Base-by-base conservation (phyloP, 2,888 invertebrate genomes). In the Carpatolechia fugitivella region DNA sequence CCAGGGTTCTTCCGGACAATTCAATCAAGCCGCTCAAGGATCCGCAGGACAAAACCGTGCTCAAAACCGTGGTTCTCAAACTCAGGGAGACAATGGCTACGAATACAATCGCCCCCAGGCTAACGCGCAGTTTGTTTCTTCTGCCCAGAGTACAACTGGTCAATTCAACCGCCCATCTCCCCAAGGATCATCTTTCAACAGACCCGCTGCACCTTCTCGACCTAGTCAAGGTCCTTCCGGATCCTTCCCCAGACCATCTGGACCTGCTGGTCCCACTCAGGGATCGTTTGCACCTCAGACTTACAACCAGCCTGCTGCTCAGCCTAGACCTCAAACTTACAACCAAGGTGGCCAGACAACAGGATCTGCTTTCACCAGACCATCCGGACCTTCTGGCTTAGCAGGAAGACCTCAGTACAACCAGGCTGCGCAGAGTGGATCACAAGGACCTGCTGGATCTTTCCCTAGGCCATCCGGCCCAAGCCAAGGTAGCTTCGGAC, bases 21-120 rank as follows among this genome's bases (percentile, higher is more conserved):
- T 44, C 30, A 55, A 49, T 29, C 55, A 51, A 46, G 55, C 54
- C 7, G 10, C 49, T 18, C 56, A 56, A 49, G 52, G 50, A 6
- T 55, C 48, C 20, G 11, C 50, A n/a, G 54, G 57, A 41, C 55
- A 55, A 33, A 52, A 56, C 18, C n/a, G n/a, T n/a, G 46, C 49
- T n/a, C 56, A 54, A 3, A 14, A 40, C n/a, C 57, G 60, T 52
- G 60, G 48, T 46, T 48, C 55, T 41, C 62, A 61, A 36, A 52
- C 41, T 30, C 66, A 66, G 40, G 59, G 55, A 35, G 62, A 65
- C 14, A 46, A 63, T 30, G 69, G 71, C 30, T 71, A 71, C 14
- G 54, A 63, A 24, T 65, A 65, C 51, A 60, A 60, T 48, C 65
- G 62, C 13, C 65, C 65, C 29, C 63, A 63, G 20, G 52, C 55